These are phyloP conservation scores for Hylaea fasciaria DNA, from an alignment of 2,888 invertebrate genomes.

Conservation along the genomic window DNA sequence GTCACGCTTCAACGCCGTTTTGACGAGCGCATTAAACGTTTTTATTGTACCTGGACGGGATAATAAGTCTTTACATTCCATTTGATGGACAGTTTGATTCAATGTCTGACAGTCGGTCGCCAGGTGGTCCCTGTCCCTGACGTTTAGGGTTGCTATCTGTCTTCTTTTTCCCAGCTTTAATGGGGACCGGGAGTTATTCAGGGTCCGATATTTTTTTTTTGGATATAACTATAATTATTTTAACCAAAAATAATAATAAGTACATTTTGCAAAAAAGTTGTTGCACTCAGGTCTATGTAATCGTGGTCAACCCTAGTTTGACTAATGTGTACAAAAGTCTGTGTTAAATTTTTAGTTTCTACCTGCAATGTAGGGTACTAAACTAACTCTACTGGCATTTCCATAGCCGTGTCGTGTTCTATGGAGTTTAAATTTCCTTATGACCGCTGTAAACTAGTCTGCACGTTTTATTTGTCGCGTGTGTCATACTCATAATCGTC, in stretches of 20 bases:
- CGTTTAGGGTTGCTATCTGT: constrained; percentile 30
- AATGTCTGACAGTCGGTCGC: constrained; percentile 56
- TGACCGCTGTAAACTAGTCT: constrained; percentile 43
- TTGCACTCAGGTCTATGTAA: too few species aligned
- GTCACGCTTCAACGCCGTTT: constrained; percentile 59
- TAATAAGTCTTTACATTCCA: constrained; percentile 60
- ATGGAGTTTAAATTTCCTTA: constrained; percentile 47
- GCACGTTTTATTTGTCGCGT: constrained; percentile 50
- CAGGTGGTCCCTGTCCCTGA: constrained; percentile 61
- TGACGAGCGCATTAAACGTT: constrained; percentile 67
- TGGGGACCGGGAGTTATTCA: constrained; percentile 25
- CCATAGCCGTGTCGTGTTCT: constrained; percentile 24
- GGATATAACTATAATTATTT: too few species aligned
- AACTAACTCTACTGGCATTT: too few species aligned
- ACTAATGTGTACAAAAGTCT: too few species aligned
- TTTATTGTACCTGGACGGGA: constrained; percentile 67
- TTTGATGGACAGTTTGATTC: constrained; percentile 63
- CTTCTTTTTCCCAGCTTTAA: constrained; percentile 15
- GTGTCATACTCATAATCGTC: constrained; percentile 47
- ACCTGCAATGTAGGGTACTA: too few species aligned
- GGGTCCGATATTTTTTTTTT: too few species aligned
- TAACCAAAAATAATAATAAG: too few species aligned
- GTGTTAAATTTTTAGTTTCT: too few species aligned
- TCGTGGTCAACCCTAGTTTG: too few species aligned
- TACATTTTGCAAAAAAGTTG: too few species aligned